Conservation (phyloP, 2,113 vertebrate genomes). For the Tamias sibiricus region DNA sequence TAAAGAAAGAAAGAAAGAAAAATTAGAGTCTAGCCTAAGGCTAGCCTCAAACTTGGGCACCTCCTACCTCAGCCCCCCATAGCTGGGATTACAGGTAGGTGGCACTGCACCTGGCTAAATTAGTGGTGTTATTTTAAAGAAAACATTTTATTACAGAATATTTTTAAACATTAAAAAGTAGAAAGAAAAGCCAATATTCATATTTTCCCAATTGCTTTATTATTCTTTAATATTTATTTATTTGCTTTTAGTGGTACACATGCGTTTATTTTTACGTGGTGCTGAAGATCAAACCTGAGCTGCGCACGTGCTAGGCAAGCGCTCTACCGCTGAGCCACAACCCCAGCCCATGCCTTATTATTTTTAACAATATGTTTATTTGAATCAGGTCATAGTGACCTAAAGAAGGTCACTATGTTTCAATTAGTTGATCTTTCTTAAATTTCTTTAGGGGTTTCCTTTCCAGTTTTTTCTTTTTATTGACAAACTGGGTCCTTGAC, state of each 20-base stretch:
- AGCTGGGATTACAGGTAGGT: background rate
- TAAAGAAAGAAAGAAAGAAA: too few species aligned
- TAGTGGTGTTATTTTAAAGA: slow-evolving; percentile 1
- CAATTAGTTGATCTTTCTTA: background rate
- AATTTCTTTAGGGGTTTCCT: background rate
- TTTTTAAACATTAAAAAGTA: slow-evolving; percentile 44
- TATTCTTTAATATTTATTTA: too few species aligned
- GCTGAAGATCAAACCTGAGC: too few species aligned
- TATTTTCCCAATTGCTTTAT: background rate
- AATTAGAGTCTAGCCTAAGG: background rate
- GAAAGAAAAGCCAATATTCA: background rate
- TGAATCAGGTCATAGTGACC: background rate
- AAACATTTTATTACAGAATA: slow-evolving; percentile 16
- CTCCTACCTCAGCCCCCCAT: background rate
- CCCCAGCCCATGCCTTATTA: too few species aligned
- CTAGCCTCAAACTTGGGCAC: background rate
- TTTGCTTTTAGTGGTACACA: too few species aligned
- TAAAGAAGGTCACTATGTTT: background rate
- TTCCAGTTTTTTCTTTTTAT: background rate
- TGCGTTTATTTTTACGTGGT: too few species aligned
- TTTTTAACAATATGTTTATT: background rate
- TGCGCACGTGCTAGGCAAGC: too few species aligned
- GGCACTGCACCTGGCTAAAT: background rate
- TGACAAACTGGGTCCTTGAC: background rate
- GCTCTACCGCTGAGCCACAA: too few species aligned